Base-by-base conservation (phyloP, 1,140 invertebrate species). In the Saccostrea glomerata region DNA sequence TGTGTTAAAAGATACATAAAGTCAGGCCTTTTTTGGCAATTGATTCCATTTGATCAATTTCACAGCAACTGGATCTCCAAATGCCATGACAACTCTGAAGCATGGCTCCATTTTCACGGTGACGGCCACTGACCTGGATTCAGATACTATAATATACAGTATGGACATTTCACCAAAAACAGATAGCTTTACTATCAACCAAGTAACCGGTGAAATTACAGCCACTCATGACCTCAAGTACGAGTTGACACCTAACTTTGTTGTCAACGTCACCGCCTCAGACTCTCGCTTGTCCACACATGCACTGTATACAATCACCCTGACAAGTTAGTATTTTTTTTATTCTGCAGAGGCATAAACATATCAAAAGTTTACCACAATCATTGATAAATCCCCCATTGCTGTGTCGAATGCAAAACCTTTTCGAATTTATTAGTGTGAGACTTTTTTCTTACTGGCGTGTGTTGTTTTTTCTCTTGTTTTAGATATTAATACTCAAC, bases 191-290 rank as follows among this genome's bases (percentile, higher is more conserved):
- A 25, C 58, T n/a, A 84, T 89, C 7, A 86, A 87, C 56, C 30
- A 82, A 58, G 86, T 77, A 12, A 87, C 88, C 36, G 86, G 88
- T 60, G 86, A 85, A 85, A 82, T 89, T 30, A 85, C 56, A 7
- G 83, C 88, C 17, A 54, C 86, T 2, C 13, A 25, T 23, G 86
- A 89, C 54, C 54, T 89, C n/a, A 70, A 87, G 17, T 60, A 86
- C 13, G 86, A 89, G 55, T 63, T 87, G 13, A 87, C 47, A 4
- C 73, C 25, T 13, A 66, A 36, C 23, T 89, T 77, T 66, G 82
- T 86, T 6, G 23, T 73, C 15, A 89, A 82, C 55, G 85, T 89
- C 25, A 87, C 88, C 4, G 88, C 88, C 12, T 30, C 86, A 13
- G 88, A 89, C n/a, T 70, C 55, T 2, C 86, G 84, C 9, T 17